These are phyloP conservation scores for Helarctos malayanus DNA, from an alignment of 2,797 vertebrate genomes.

Conservation along the genomic window DNA sequence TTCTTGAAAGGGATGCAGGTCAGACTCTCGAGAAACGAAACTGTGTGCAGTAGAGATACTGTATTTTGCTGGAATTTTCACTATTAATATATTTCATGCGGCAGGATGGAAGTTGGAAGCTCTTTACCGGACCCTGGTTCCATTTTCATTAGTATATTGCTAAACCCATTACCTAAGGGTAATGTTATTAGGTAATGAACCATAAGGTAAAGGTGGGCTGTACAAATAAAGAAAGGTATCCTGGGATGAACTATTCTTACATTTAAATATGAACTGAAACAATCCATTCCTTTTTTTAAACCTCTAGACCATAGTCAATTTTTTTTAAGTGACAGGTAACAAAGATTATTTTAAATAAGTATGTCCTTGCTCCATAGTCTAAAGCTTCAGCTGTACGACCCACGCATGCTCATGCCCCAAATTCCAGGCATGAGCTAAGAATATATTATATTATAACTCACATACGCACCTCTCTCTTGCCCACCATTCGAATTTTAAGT, in stretches of 20 bases:
- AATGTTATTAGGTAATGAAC: constrained; percentile 76
- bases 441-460: constrained; percentile 75
- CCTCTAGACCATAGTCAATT: constrained; percentile 77
- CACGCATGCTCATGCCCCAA: constrained; percentile 53
- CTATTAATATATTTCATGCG: constrained; percentile 27
- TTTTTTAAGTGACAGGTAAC: constrained; percentile 71
- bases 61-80: constrained; percentile 48
- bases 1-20: constrained; percentile 37
- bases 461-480: constrained; percentile 67
- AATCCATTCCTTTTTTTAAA: constrained; percentile 84
- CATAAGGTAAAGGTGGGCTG: constrained; percentile 79
- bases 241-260: constrained; percentile 74
- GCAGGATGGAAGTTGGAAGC: constrained; percentile 61
- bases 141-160: constrained; percentile 72
- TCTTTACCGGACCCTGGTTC: constrained; percentile 39
- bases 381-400: constrained; percentile 75
- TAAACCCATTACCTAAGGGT: constrained; percentile 83
- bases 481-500: constrained; percentile 81
- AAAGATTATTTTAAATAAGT: constrained; percentile 76
- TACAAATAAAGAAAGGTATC: constrained; percentile 82
- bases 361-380: constrained; percentile 70
- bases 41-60: neutral
- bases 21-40: constrained; percentile 54
- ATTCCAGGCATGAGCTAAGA: constrained; percentile 80
- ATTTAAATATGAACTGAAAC: constrained; percentile 81